These are phyloP conservation scores for Tragelaphus eurycerus DNA, from an alignment of 2,797 vertebrate genomes.

Conservation along the genomic window DNA sequence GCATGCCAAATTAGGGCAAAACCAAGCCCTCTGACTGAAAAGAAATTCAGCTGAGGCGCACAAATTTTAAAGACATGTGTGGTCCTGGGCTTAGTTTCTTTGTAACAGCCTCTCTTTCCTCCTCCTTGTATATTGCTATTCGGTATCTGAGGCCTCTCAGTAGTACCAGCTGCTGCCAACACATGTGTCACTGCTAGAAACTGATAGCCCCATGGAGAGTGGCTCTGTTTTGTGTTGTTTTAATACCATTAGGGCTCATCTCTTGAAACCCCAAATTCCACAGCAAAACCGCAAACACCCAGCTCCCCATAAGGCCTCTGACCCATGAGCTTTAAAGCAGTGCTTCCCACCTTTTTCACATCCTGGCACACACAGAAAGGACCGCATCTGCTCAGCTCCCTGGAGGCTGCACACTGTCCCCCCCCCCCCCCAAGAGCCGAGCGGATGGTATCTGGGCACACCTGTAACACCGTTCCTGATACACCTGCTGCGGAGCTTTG, in stretches of 20 bases:
- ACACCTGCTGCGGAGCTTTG: not conserved
- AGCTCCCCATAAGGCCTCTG: not conserved
- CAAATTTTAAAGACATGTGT: not conserved
- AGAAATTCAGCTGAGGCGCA: not conserved
- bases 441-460: not conserved
- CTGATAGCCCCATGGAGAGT: not conserved
- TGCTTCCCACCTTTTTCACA: not conserved
- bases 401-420: not conserved
- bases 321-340: not conserved
- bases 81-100: not conserved
- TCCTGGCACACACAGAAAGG: not conserved
- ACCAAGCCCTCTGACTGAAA: not conserved
- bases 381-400: not conserved
- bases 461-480: not conserved
- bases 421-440: rapidly evolving
- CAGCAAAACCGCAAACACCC: slow-evolving; percentile 9
- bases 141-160: not conserved
- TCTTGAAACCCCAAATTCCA: slow-evolving; percentile 41
- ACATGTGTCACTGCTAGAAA: not conserved
- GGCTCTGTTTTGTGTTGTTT: slow-evolving; percentile 9
- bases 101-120: not conserved
- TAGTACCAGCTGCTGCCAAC: not conserved
- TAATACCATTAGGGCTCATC: not conserved
- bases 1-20: slow-evolving; percentile 41
- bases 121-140: not conserved